Base-by-base conservation (phyloP, 2,888 invertebrate genomes). In the Ormia ochracea region DNA sequence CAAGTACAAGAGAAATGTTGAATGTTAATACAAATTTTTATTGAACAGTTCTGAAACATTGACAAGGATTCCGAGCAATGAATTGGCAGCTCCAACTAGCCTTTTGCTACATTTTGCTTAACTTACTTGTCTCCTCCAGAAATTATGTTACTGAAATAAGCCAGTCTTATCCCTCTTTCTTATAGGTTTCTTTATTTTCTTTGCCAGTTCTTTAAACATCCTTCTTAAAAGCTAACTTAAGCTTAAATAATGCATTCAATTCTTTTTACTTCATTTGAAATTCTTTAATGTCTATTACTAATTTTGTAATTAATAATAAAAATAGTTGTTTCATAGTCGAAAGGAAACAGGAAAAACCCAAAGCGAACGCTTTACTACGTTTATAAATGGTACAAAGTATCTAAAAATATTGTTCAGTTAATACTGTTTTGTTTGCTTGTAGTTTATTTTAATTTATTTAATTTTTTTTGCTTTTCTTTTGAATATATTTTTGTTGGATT, bases 391-490 rank as follows among this genome's bases (percentile, higher is more conserved):
- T 78, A 75, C 54, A 79, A 79, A 76, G 72, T 81, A 52, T 82
- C 81, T 81, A 81, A 82, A 85, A 86, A 86, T 87, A 87, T 87
- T 87, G 87, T 86, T 87, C 83, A 83, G 82, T 82, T 38, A 83
- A 85, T 85, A 85, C 84, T 81, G 84, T 83, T 54, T n/a, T 36
- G 33, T 74, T 68, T 43, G 48, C 45, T 58, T 52, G 6, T 65
- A 23, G 28, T 4, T 54, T 59, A 31, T 5, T 69, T 33, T 61
- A 21, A 10, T 19, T 12, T 45, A 2, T 45, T 45, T 54, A n/a
- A n/a, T n/a, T 58, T 19, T 23, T 14, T 23, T 52, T 41, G 50
- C 10, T 21, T 50, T 66, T 12, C n/a, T 70, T 43, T 21, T 5
- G 23, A 2, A 4, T 36, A n/a, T 36, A n/a, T 36, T 10, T 14